A percentile compares a stretch with the other conserved stretches of the same genome.
phyloP scores from a whole-genome alignment of 2,797 vertebrate species.

The Schizopygopsis pylzovi region DNA sequence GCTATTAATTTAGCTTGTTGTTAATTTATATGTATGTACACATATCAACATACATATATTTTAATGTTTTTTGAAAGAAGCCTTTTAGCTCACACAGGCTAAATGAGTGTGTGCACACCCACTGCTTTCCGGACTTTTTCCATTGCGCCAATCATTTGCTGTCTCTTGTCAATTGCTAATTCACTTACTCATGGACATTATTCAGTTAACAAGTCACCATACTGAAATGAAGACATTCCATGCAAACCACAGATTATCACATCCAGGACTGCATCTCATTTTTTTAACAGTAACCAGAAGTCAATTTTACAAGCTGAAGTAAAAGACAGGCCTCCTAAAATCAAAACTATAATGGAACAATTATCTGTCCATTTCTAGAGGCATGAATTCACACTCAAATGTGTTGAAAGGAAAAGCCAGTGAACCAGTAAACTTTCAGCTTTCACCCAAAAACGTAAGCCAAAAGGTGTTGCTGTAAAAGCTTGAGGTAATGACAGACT shows the following conservation, averaged over 20 bases:
- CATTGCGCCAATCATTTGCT: not conserved
- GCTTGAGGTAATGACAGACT: conserved; percentile 52
- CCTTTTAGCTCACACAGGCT: not conserved
- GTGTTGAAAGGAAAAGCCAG: not conserved
- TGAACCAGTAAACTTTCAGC: conserved; percentile 5
- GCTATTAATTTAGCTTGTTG: too few species aligned
- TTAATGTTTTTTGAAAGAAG: not conserved
- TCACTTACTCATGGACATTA: not conserved
- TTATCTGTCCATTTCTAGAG: not conserved
- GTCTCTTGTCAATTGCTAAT: not conserved
- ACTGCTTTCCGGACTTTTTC: conserved; percentile 11
- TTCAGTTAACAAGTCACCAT: not conserved
- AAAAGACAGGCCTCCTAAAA: not conserved
- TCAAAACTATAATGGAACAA: conserved; percentile 5
- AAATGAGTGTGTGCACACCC: not conserved
- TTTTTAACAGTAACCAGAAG: conserved; percentile 7
- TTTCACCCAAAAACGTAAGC: conserved; percentile 12
- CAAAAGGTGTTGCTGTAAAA: conserved; percentile 49
- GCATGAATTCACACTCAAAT: conserved; percentile 14
- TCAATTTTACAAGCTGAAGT: not conserved
- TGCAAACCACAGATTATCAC: conserved; percentile 10
- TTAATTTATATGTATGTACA: too few species aligned
- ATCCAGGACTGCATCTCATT: not conserved
- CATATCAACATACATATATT: not conserved
- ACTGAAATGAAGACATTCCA: conserved; percentile 18